phyloP scores from a whole-genome alignment of 2,797 vertebrate species.

The Distichodus sexfasciatus region DNA sequence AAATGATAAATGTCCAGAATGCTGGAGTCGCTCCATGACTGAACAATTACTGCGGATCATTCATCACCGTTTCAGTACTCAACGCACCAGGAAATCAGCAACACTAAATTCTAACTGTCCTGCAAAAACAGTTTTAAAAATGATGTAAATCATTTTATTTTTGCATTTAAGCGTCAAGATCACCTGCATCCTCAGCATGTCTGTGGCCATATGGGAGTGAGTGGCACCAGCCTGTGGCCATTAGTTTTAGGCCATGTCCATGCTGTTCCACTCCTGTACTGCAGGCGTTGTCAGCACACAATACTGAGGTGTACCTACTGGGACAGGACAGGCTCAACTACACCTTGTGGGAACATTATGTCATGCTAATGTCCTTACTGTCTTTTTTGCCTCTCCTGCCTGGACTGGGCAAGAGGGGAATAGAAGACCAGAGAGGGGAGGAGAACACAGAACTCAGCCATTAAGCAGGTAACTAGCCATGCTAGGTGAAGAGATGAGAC shows the following conservation, averaged over 20 bases:
- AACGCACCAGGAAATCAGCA: too few species aligned
- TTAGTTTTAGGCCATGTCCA: conserved; percentile 34
- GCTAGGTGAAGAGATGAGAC: conserved; percentile 55
- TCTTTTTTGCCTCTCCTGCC: conserved; percentile 14
- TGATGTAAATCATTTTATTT: conserved; percentile 18
- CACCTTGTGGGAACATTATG: conserved; percentile 35
- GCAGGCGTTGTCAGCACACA: conserved; percentile 19
- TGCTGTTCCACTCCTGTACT: conserved; percentile 38
- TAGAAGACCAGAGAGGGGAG: neutral
- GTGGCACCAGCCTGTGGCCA: conserved; percentile 44
- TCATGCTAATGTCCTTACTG: conserved; percentile 42
- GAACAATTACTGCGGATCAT: too few species aligned
- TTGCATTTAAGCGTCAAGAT: conserved; percentile 29
- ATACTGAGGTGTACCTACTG: conserved; percentile 44
- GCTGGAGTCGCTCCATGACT: too few species aligned
- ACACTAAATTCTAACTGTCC: neutral
- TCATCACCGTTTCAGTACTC: too few species aligned
- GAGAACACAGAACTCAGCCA: conserved; percentile 40
- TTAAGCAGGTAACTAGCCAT: conserved; percentile 36
- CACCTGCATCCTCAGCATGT: conserved; percentile 36
- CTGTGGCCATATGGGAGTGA: conserved; percentile 38
- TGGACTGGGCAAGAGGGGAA: neutral
- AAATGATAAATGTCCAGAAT: too few species aligned
- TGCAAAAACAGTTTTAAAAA: neutral
- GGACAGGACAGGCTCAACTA: conserved; percentile 37